Percentiles rank a stretch among this genome's conserved stretches.
phyloP scores from a whole-genome alignment of 2,888 invertebrate species.

The Macrophya annulata region DNA sequence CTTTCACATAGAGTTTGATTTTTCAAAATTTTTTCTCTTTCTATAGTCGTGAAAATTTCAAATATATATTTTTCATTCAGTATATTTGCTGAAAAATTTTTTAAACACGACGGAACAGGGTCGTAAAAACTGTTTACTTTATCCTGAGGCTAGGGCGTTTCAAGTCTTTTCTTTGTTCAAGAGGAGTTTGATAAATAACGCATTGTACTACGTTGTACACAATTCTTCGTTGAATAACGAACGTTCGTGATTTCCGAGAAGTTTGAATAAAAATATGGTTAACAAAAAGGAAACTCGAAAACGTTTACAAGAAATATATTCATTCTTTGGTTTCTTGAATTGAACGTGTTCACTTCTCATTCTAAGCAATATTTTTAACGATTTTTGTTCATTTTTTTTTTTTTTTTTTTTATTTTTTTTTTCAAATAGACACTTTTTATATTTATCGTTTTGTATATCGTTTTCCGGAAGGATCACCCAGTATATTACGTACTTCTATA shows the following conservation, averaged over 20 bases:
- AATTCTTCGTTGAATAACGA: slow-evolving; percentile 14
- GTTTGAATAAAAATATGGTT: neutral
- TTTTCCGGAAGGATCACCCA: neutral
- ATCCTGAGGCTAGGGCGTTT: slow-evolving; percentile 1
- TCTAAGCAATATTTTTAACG: neutral
- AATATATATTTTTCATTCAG: neutral
- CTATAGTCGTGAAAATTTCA: neutral
- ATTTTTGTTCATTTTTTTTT: neutral
- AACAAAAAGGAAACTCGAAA: neutral
- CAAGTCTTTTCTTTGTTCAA: neutral
- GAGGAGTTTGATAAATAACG: slow-evolving; percentile 34
- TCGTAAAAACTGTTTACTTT: slow-evolving; percentile 26
- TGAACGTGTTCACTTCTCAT: neutral
- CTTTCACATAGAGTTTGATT: neutral
- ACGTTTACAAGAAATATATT: too few relatives aligned
- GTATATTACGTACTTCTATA: neutral
- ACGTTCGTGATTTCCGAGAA: neutral
- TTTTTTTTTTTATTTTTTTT: too few relatives aligned
- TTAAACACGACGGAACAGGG: neutral
- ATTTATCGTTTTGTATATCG: neutral
- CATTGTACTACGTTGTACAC: neutral
- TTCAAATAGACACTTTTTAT: too few relatives aligned
- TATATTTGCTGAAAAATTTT: neutral
- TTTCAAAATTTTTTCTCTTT: neutral
- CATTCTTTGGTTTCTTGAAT: neutral